Conservation (phyloP, 2,113 vertebrate genomes). For the Salvator merianae region DNA sequence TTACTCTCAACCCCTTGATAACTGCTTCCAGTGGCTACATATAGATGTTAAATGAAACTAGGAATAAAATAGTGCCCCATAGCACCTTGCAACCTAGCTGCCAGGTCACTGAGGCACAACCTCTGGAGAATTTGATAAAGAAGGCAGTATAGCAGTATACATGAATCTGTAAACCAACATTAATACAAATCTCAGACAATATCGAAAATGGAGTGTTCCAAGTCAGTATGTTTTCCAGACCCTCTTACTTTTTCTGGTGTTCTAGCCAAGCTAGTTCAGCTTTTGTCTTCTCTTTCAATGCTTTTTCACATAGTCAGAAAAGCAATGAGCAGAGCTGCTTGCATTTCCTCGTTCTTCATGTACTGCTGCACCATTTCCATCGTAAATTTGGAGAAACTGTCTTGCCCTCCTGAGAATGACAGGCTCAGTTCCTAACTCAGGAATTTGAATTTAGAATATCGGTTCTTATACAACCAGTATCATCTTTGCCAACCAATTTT, state of each 20-base stretch:
- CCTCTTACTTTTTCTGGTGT: constrained; percentile 87
- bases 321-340: constrained; percentile 93
- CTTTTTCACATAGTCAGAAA: constrained; percentile 90
- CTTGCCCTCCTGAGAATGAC: constrained; percentile 89
- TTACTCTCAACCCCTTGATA: too few relatives aligned
- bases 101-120: too few relatives aligned
- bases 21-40: too few relatives aligned
- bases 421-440: constrained; percentile 80
- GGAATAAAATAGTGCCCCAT: too few relatives aligned
- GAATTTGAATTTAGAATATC: constrained; percentile 38
- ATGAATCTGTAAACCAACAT: too few relatives aligned
- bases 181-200: too few relatives aligned
- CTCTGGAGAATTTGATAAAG: too few relatives aligned
- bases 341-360: constrained; percentile 95
- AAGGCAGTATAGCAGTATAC: too few relatives aligned
- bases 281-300: constrained; percentile 94
- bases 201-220: neutral
- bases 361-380: constrained; percentile 99
- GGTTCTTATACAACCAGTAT: neutral
- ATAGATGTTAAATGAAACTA: too few relatives aligned
- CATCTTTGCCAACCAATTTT: too few relatives aligned
- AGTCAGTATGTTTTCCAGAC: neutral
- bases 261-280: constrained; percentile 97
- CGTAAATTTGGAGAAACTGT: constrained; percentile 95
- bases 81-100: too few relatives aligned